Conservation (phyloP, 2,888 invertebrate species). For the Xylota sylvarum region DNA sequence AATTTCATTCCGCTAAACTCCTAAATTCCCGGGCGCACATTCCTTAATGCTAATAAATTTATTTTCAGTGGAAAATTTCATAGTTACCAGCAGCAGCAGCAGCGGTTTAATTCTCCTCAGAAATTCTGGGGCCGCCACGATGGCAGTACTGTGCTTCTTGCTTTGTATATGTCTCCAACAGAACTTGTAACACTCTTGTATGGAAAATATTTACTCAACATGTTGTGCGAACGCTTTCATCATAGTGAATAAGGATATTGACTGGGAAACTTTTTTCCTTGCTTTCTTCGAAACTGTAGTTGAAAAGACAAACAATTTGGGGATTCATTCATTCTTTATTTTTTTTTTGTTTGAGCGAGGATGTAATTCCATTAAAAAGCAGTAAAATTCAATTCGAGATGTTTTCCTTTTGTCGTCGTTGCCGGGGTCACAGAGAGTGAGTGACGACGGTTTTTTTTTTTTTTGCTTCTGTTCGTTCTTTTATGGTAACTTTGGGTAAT, state of each 20-base stretch:
- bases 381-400: constrained; percentile 61
- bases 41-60: constrained; percentile 54
- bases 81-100: constrained; percentile 19
- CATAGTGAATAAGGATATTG: constrained; percentile 44
- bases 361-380: constrained; percentile 66
- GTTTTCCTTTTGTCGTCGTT: constrained; percentile 22
- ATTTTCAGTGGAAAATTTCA: constrained; percentile 41
- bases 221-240: constrained; percentile 47
- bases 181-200: constrained; percentile 27
- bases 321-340: constrained; percentile 18
- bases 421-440: neutral
- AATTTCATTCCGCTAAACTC: constrained; percentile 33
- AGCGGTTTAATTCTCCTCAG: constrained; percentile 23
- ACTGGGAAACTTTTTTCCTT: constrained; percentile 2
- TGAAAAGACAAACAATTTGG: constrained; percentile 39
- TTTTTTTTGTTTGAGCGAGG: constrained; percentile 21
- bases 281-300: neutral
- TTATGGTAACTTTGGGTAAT: constrained; percentile 54
- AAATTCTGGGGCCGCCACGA: neutral
- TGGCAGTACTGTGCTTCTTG: neutral
- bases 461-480: constrained; percentile 26
- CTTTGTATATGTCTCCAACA: neutral
- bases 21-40: constrained; percentile 30
- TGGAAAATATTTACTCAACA: constrained; percentile 55
- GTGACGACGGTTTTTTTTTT: constrained; percentile 3